Conservation (phyloP, 2,113 vertebrate species). For the Dascyllus trimaculatus region DNA sequence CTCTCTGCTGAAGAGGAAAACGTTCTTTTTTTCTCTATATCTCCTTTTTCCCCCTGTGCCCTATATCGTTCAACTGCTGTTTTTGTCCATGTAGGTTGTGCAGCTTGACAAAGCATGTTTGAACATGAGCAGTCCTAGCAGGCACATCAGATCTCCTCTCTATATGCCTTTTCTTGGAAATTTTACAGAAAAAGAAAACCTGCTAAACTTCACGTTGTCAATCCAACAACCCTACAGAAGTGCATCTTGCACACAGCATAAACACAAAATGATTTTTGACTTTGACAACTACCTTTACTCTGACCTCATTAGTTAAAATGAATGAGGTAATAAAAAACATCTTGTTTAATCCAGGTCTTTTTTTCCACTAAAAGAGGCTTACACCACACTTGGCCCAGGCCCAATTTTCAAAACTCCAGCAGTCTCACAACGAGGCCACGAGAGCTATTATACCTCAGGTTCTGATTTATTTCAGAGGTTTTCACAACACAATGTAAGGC, state of each 20-base stretch:
- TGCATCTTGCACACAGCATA: background rate
- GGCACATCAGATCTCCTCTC: constrained; percentile 13
- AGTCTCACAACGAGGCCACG: background rate
- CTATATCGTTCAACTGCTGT: constrained; percentile 15
- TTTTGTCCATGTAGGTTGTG: constrained; percentile 12
- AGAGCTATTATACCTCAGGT: background rate
- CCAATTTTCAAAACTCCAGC: constrained; percentile 23
- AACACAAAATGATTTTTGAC: background rate
- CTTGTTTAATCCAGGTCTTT: constrained; percentile 35
- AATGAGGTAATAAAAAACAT: constrained; percentile 42
- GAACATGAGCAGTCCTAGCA: constrained; percentile 21
- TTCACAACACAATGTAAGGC: background rate
- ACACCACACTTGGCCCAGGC: constrained; percentile 29
- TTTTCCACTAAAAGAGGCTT: constrained; percentile 26
- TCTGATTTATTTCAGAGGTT: constrained; percentile 6
- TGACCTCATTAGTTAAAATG: constrained; percentile 26
- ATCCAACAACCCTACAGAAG: background rate
- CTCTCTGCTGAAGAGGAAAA: constrained; percentile 31
- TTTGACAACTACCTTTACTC: constrained; percentile 1
- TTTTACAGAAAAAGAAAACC: background rate
- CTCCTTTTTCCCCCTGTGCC: background rate
- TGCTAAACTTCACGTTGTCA: background rate
- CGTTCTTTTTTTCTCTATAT: constrained; percentile 11
- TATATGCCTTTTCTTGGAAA: constrained; percentile 26
- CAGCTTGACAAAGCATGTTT: constrained; percentile 30